Evolutionary conservation across 2,888 invertebrate genomes (phyloP), one percentile per base, ranked within the genome.

Genomic region (Microplitis manilae): DNA sequence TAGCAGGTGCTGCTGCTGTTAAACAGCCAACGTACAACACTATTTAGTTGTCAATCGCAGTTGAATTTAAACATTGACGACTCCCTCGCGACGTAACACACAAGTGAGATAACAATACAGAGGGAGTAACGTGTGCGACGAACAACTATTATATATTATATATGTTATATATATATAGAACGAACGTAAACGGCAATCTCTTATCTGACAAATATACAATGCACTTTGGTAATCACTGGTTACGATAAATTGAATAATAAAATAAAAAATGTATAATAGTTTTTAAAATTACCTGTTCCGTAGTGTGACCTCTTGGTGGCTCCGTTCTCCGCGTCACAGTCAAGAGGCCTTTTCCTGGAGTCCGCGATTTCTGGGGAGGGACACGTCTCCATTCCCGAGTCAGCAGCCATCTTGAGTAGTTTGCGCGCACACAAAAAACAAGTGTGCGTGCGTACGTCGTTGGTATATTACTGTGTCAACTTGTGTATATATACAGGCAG

Each of bases 371-470:
- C 96, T 92, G 96, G 96, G 93, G 96, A 96, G 91, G 96, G 95
- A 93, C 96, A 96, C 93, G 96, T 95, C 93, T 96, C 96, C 96
- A 96, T 96, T 93, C 95, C 95, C 93, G 95, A 95, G 93, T 96
- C 96, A 92, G 96, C 96, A 93, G 96, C 96, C 96, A 96, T 96
- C 92, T 94, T 94, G 78, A 74, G 81, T 77, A 50, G 80, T 41
- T 7, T 83, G 81, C 1, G 87, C 62, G 5, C 91, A 90, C 77
- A 69, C 73, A 38, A 30, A 39, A 39, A 62, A 67, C 41, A 59
- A 72, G 68, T 68, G 41, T 64, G 64, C 64, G 67, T 73, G 67
- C 65, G 73, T 67, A 40, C 68, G 68, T 68, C 68, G 68, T 68
- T 39, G 15, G 40, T 68, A 50, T 69, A 59, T 59, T 59, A 60